phyloP scores from a whole-genome alignment of 2,888 invertebrate genomes.

The Adela reaumurella region DNA sequence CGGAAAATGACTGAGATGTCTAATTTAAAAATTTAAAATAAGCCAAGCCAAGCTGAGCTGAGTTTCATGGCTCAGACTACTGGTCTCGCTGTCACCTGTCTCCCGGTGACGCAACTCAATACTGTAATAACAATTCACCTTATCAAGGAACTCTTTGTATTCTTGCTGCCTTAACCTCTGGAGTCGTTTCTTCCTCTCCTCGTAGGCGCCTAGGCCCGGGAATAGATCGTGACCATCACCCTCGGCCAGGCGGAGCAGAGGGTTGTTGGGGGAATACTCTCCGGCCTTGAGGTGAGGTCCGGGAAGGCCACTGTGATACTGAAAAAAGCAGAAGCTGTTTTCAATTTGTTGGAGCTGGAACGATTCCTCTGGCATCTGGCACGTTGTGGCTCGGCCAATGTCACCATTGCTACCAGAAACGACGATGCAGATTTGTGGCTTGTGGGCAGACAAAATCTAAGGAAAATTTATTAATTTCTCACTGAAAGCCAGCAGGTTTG shows the following conservation, averaged over 20 bases:
- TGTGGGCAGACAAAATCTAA: too few relatives aligned
- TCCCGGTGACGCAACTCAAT: too few relatives aligned
- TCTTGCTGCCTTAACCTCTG: slow-evolving; percentile 49
- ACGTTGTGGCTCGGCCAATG: too few relatives aligned
- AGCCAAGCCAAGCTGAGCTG: too few relatives aligned
- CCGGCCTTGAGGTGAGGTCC: slow-evolving; percentile 54
- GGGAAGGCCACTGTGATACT: slow-evolving; percentile 44
- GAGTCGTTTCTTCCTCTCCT: slow-evolving; percentile 47
- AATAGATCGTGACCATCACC: slow-evolving; percentile 34
- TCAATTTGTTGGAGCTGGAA: too few relatives aligned
- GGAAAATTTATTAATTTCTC: too few relatives aligned
- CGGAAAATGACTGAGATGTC: neutral
- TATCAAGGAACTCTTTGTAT: slow-evolving; percentile 54
- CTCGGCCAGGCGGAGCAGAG: slow-evolving; percentile 38
- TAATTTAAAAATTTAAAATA: neutral
- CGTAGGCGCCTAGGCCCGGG: slow-evolving; percentile 58
- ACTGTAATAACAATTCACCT: slow-evolving; percentile 25
- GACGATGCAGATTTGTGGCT: too few relatives aligned
- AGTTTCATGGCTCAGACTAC: neutral
- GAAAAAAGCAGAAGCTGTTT: too few relatives aligned
- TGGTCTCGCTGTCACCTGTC: too few relatives aligned
- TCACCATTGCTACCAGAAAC: too few relatives aligned
- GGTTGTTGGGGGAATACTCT: slow-evolving; percentile 62
- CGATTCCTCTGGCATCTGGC: too few relatives aligned
- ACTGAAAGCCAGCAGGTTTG: too few relatives aligned